Base-by-base conservation (phyloP, 2,113 vertebrate genomes). In the Albula goreensis region DNA sequence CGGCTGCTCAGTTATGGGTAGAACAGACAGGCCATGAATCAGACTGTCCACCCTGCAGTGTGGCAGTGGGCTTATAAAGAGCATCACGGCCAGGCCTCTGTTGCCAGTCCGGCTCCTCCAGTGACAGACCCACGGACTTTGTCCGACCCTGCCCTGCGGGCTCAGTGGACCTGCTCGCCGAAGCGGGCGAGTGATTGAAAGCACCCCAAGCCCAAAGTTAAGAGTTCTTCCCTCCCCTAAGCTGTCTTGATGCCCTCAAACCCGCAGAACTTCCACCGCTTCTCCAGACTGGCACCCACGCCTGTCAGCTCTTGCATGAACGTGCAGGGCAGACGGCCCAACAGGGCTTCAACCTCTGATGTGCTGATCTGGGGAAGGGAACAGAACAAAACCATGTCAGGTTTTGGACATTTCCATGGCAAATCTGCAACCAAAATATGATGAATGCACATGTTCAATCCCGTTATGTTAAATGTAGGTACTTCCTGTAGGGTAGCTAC, bases 211-310 rank as follows among this genome's bases (percentile, higher is more conserved):
- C 82, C 50, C 50, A 22, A 1, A 15, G 1, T 51, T 60, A 31
- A 4, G 17, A 4, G 13, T 9, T 17, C 48, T 11, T 49, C 82
- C 11, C 95, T 15, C 52, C 80, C 31, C 96, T 96, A 99, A 79
- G 96, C 96, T 88, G 94, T 96, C 92, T 97, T 98, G 91, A 99
- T 94, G 63, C 97, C 97, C 86, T 99, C 96, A 86, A 99, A 99
- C 90, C 98, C 98, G 86, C 97, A 98, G 89, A 99, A 99, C 91
- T 97, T 99, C 98, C 98, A 99, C 86, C 97, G 96, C 89, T 99
- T 99, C 92, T 99, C 98, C 87, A 99, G 91, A 93, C 98, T 99
- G 87, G 98, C 98, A 87, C 98, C 98, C 1, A 99, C 97, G 0
- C 98, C 98, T 0, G 96, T 98, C 90, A 98, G 94, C 93, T 99